Conservation (phyloP, 1,140 invertebrate species). For the Ceratina calcarata region DNA sequence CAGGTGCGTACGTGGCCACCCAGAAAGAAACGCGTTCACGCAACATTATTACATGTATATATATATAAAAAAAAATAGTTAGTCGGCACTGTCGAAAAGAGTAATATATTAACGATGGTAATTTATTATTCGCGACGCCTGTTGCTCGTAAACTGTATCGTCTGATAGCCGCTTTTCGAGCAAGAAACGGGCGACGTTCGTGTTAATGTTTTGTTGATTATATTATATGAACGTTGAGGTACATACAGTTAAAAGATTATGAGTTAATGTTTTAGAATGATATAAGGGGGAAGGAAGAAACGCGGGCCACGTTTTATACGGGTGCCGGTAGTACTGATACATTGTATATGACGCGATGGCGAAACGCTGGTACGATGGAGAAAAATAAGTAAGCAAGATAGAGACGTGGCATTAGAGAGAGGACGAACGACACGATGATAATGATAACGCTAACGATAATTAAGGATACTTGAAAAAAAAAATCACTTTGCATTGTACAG, state of each 20-base stretch:
- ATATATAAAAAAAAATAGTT: slow-evolving; percentile 65
- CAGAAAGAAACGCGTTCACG: background rate
- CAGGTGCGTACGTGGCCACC: slow-evolving; percentile 28
- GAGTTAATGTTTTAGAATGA: slow-evolving; percentile 68
- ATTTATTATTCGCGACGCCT: slow-evolving; percentile 63
- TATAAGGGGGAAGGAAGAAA: slow-evolving; percentile 18
- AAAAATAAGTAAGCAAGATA: background rate
- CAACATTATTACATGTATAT: slow-evolving; percentile 50
- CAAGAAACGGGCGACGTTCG: slow-evolving; percentile 58
- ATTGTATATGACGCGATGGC: slow-evolving; percentile 9
- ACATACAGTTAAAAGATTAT: slow-evolving; percentile 72
- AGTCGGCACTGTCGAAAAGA: slow-evolving; percentile 63
- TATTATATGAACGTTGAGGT: slow-evolving; percentile 76
- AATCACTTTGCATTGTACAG: slow-evolving; percentile 77
- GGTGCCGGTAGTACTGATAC: slow-evolving; percentile 46
- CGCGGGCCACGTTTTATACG: slow-evolving; percentile 15
- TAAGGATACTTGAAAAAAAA: slow-evolving; percentile 62
- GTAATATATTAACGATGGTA: slow-evolving; percentile 63
- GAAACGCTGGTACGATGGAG: background rate
- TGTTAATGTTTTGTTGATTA: slow-evolving; percentile 78
- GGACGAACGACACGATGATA: slow-evolving; percentile 1
- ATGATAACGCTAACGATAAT: slow-evolving; percentile 47
- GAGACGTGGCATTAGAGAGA: background rate
- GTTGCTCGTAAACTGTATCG: slow-evolving; percentile 59
- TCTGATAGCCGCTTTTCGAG: slow-evolving; percentile 64